Percentiles rank a stretch among this genome's conserved stretches.
phyloP scores from a whole-genome alignment of 2,888 invertebrate species.

The Latrodectus hesperus region DNA sequence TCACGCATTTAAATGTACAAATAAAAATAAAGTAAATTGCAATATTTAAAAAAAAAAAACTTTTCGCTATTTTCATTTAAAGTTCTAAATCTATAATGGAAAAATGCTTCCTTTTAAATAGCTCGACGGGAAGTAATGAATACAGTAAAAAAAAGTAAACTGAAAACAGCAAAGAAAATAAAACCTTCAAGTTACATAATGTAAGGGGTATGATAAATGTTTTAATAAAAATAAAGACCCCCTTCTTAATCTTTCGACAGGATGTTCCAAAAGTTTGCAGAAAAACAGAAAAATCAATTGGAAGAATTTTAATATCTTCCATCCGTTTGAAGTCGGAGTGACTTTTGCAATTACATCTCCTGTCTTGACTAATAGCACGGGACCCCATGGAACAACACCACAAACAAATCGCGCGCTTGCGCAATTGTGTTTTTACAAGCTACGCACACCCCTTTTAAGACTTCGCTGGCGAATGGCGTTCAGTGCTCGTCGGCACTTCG shows the following conservation, averaged over 20 bases:
- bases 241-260: neutral
- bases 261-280: conserved; percentile 1
- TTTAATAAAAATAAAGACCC: conserved; percentile 1
- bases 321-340: conserved; percentile 12
- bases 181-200: neutral
- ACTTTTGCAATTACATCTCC: conserved; percentile 45
- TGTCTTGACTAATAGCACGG: neutral
- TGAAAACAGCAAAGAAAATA: neutral
- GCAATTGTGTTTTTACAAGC: neutral
- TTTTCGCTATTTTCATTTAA: too few species aligned
- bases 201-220: conserved; percentile 6
- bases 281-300: neutral
- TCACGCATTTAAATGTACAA: too few species aligned
- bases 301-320: conserved; percentile 64
- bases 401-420: conserved; percentile 2
- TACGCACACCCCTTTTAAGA: conserved; percentile 35
- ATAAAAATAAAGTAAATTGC: too few species aligned
- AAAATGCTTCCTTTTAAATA: too few species aligned
- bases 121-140: neutral
- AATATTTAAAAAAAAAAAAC: too few species aligned
- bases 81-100: too few species aligned
- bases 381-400: neutral
- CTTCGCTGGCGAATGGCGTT: conserved; percentile 60
- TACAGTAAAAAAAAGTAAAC: neutral
- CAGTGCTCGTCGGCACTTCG: conserved; percentile 49